These are phyloP conservation scores for Euleptes europaea DNA, from an alignment of 2,113 vertebrate species.

Conservation along the genomic window DNA sequence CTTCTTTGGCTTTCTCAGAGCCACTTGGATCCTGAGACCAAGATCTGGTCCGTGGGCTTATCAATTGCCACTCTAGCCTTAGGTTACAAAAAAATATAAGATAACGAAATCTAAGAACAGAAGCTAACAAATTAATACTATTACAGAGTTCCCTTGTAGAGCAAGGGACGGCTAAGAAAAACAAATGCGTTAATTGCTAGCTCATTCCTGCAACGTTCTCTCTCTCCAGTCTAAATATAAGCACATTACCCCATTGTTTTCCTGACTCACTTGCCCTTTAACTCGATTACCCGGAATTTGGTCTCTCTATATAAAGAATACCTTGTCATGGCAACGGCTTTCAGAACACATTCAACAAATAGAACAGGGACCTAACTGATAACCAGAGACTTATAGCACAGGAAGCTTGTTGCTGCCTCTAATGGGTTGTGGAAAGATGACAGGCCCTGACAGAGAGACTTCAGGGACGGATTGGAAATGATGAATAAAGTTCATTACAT, in stretches of 20 bases:
- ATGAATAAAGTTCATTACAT: neutral
- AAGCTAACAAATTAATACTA: no score
- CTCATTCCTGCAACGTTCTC: neutral
- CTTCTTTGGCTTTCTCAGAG: accelerated
- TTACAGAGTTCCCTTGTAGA: neutral
- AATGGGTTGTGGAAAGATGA: constrained; percentile 43
- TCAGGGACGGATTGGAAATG: neutral
- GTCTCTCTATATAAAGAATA: accelerated
- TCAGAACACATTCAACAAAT: constrained; percentile 13
- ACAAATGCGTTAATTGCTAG: neutral
- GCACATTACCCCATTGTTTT: constrained; percentile 19
- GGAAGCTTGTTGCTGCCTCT: constrained; percentile 28
- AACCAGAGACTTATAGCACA: constrained; percentile 53
- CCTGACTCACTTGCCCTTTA: neutral
- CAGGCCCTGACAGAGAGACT: constrained; percentile 35
- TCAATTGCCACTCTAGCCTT: neutral
- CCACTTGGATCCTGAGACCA: neutral
- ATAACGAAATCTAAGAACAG: neutral
- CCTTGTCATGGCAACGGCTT: neutral
- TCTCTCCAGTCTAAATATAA: neutral
- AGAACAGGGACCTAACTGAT: constrained; percentile 29
- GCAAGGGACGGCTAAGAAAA: neutral
- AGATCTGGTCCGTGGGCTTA: neutral
- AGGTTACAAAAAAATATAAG: no score
- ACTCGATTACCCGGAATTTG: neutral